Evolutionary conservation across 2,113 vertebrate species (phyloP).

Genomic region (Actenoides lindsayi): DNA sequence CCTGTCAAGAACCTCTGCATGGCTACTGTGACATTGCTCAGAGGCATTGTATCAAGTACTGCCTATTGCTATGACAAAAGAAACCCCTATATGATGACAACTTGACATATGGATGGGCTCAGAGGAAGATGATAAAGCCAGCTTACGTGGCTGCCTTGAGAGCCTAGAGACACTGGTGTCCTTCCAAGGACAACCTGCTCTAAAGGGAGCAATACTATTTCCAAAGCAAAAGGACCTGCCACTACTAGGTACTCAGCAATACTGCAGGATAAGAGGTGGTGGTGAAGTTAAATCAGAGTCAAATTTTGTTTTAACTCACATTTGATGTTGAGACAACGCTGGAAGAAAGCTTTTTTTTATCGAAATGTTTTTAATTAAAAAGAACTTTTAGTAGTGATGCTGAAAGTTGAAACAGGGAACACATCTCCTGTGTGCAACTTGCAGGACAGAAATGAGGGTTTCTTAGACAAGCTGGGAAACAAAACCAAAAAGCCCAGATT

Average conservation of each 20-base stretch:
- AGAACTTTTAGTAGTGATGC: neutral
- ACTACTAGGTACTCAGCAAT: neutral
- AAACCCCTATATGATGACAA: neutral
- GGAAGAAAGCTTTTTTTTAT: slow-evolving; percentile 20
- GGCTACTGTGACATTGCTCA: neutral
- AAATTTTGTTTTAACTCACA: neutral
- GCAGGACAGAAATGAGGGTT: neutral
- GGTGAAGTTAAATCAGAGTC: neutral
- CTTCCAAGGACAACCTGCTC: neutral
- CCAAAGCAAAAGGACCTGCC: neutral
- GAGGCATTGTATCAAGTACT: neutral
- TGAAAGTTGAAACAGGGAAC: neutral
- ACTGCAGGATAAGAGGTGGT: neutral
- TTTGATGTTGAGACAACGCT: neutral
- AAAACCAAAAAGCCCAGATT: neutral
- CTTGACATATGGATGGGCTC: neutral
- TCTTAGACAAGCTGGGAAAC: neutral
- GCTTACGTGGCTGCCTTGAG: neutral
- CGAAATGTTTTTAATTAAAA: neutral
- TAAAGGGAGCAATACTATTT: neutral
- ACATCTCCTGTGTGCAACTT: neutral
- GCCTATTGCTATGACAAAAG: neutral
- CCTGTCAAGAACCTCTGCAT: neutral
- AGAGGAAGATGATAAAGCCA: neutral
- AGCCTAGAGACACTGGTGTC: neutral